Evolutionary conservation across 2,797 vertebrate genomes (phyloP).

Genomic region (Hypotaenidia philippensis): DNA sequence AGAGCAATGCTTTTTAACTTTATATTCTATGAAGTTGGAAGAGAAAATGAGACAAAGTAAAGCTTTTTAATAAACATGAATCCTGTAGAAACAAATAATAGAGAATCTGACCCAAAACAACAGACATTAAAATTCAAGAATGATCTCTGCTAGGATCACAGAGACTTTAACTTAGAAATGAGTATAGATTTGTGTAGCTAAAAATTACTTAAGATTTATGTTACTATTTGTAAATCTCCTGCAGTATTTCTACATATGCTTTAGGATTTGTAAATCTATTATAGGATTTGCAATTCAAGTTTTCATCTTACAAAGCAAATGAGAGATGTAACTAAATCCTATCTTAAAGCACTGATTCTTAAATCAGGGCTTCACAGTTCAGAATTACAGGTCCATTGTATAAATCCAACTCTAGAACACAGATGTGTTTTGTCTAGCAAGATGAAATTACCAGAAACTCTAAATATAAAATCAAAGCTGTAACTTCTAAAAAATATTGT

Average conservation of each 20-base stretch:
- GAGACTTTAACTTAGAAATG: background rate
- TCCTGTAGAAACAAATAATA: background rate
- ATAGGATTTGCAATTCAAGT: constrained; percentile 20
- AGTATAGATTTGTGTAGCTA: background rate
- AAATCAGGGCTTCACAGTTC: background rate
- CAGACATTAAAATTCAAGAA: background rate
- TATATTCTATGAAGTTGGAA: background rate
- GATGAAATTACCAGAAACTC: background rate
- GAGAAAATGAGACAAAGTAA: background rate
- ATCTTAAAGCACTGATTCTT: background rate
- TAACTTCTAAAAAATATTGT: background rate
- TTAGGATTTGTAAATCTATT: constrained; percentile 34
- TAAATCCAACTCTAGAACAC: background rate
- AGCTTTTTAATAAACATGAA: background rate
- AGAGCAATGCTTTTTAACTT: rapidly evolving
- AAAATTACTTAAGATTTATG: constrained; percentile 8
- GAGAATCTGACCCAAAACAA: background rate
- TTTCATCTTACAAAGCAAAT: background rate
- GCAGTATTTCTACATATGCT: background rate
- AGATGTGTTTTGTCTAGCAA: background rate
- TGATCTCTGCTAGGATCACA: background rate
- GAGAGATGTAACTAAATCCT: background rate
- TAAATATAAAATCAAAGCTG: background rate
- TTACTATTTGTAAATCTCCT: background rate
- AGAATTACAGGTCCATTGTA: background rate